These are phyloP conservation scores for Achlya flavicornis DNA, from an alignment of 2,888 invertebrate species.

Conservation along the genomic window DNA sequence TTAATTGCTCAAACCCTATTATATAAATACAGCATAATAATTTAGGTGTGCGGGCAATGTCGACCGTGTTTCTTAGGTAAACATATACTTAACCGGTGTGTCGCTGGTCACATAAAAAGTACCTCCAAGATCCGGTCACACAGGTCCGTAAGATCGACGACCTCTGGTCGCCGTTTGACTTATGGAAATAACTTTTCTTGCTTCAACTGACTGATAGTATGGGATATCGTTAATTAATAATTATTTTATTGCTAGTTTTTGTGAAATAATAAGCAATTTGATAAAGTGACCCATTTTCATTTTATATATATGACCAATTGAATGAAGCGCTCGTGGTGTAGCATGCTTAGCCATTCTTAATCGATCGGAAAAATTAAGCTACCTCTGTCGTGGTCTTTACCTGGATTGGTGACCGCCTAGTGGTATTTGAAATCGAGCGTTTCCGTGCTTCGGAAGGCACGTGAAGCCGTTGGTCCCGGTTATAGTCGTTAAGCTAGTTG, in stretches of 20 bases:
- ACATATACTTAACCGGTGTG: conserved; percentile 67
- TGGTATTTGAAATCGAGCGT: too few species aligned
- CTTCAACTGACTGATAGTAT: conserved; percentile 62
- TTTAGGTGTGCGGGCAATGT: conserved; percentile 27
- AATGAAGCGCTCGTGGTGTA: too few species aligned
- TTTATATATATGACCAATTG: background rate
- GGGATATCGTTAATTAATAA: conserved; percentile 52
- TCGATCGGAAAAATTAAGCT: too few species aligned
- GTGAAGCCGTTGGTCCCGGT: too few species aligned
- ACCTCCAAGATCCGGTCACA: conserved; percentile 76
- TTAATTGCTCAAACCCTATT: conserved; percentile 25
- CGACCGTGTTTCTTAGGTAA: conserved; percentile 63
- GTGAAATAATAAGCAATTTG: background rate
- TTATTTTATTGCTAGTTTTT: conserved; percentile 31
- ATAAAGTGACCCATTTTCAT: background rate
- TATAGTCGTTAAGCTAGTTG: too few species aligned
- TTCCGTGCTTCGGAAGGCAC: too few species aligned
- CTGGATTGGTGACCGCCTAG: too few species aligned
- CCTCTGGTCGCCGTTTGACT: conserved; percentile 76
- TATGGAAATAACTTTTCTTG: conserved; percentile 80
- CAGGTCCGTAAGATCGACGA: conserved; percentile 78
- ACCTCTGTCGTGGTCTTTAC: too few species aligned
- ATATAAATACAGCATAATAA: conserved; percentile 41
- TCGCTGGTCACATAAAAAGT: conserved; percentile 75
- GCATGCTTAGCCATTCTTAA: too few species aligned